A percentile compares a stretch with the other conserved stretches of the same genome.
These are phyloP conservation scores for Oncorhynchus mykiss DNA, from an alignment of 2,113 vertebrate genomes.

Conservation along the genomic window DNA sequence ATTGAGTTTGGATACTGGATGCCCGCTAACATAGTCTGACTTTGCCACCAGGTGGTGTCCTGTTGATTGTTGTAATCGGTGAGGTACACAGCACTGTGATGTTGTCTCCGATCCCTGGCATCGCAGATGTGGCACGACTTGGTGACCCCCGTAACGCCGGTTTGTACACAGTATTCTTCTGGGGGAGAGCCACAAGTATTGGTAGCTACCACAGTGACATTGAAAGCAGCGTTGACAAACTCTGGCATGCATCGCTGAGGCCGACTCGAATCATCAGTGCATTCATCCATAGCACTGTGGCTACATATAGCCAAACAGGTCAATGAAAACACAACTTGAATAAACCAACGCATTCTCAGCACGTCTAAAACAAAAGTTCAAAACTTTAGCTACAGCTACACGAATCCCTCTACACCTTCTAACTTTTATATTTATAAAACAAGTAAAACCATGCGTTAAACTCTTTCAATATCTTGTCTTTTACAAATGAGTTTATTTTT, in stretches of 20 bases:
- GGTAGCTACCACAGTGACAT: conserved; percentile 90
- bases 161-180: conserved; percentile 98
- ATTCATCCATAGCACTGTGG: conserved; percentile 89
- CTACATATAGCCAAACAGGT: conserved; percentile 46
- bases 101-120: conserved; percentile 81
- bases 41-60: conserved; percentile 98
- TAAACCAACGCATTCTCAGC: conserved; percentile 47
- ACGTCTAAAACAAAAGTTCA: conserved; percentile 8
- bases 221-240: conserved; percentile 98
- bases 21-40: conserved; percentile 96
- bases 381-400: conserved; percentile 2
- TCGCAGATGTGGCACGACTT: conserved; percentile 98
- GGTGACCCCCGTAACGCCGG: conserved; percentile 96
- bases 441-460: conserved; percentile 33
- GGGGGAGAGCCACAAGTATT: conserved; percentile 94
- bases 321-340: conserved; percentile 47
- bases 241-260: conserved; percentile 96
- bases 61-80: conserved; percentile 98
- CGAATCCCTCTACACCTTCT: conserved; percentile 24
- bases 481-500: conserved; percentile 2
- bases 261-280: conserved; percentile 74
- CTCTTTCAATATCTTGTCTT: conserved; percentile 7
- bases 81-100: conserved; percentile 88
- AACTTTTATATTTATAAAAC: conserved; percentile 27
- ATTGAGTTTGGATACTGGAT: conserved; percentile 93